Percentiles rank a stretch among this genome's conserved stretches.
Conservation (phyloP, 2,888 invertebrate species). For the Aleiodes alternator region DNA sequence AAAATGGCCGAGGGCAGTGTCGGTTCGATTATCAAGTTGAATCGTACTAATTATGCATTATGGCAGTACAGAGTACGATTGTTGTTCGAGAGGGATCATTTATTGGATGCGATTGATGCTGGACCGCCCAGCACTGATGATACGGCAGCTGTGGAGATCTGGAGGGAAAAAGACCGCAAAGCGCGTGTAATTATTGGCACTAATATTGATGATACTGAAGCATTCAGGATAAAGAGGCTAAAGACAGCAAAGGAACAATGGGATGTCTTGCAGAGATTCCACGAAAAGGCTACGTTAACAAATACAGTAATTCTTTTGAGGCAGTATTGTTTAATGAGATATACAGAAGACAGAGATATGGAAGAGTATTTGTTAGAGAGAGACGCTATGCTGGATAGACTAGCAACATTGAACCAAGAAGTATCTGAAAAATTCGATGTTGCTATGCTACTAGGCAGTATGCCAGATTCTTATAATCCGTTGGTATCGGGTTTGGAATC, state of each 20-base stretch:
- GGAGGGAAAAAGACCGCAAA: neutral
- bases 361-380: constrained; percentile 9
- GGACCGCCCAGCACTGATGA: neutral
- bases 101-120: neutral
- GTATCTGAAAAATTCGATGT: constrained; percentile 51
- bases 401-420: constrained; percentile 50
- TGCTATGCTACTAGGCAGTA: constrained; percentile 55
- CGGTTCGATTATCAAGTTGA: neutral
- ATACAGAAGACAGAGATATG: constrained; percentile 27
- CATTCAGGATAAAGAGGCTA: neutral
- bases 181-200: neutral
- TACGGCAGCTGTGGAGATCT: too few species aligned
- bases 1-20: too few species aligned
- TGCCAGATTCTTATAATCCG: constrained; percentile 57
- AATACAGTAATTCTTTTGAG: constrained; percentile 41
- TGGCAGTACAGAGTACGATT: neutral
- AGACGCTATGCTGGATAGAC: constrained; percentile 32
- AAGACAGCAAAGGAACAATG: neutral
- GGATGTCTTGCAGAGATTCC: constrained; percentile 40
- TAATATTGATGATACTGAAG: constrained; percentile 2
- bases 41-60: neutral
- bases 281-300: constrained; percentile 46
- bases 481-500: constrained; percentile 55
- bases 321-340: constrained; percentile 38
- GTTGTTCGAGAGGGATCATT: neutral